Base-by-base conservation (phyloP, 2,888 invertebrate species). In the Nomada ruficornis region DNA sequence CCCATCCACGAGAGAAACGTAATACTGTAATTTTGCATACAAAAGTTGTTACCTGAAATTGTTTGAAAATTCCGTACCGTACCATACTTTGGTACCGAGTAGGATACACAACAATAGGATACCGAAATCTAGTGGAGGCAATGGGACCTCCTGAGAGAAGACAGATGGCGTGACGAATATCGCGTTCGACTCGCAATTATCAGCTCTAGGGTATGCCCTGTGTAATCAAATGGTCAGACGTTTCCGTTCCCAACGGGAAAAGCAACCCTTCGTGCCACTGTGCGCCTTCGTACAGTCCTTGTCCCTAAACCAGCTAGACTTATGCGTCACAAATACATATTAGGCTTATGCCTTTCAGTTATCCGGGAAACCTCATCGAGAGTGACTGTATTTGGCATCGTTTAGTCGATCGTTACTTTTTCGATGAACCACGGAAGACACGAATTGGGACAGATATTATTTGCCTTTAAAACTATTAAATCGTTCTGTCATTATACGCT, bases 11-110 rank as follows among this genome's bases (percentile, higher is more conserved):
- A 83, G 74, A 83, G 88, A 88, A 91, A 90, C 89, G 90, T 90
- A 91, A 91, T 91, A 92, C 91, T 85, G 91, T 90, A 92, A 91
- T 92, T 92, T 91, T 86, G 86, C 90, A 91, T 92, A 92, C 91
- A 91, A 92, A 93, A 92, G 89, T 92, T 92, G 93, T 93, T 93
- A 92, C 88, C 89, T 85, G 85, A 92, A 93, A 92, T 92, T 91
- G 91, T 92, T 90, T 89, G 91, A 90, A 93, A 93, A 92, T 92
- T 92, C 90, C 88, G 76, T 86, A 15, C 60, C 63, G 54, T 65
- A 69, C 73, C 69, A 62, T 59, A 63, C 36, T 10, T 9, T 1
- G 36, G 29, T 26, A 15, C 2, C 29, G 2, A 42, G 26, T 9
- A 5, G 42, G 26, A 69, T 63, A n/a, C 55, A 26, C 26, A 26